These are phyloP conservation scores for Syngnathus scovelli DNA, from an alignment of 2,113 vertebrate species.

Conservation along the genomic window DNA sequence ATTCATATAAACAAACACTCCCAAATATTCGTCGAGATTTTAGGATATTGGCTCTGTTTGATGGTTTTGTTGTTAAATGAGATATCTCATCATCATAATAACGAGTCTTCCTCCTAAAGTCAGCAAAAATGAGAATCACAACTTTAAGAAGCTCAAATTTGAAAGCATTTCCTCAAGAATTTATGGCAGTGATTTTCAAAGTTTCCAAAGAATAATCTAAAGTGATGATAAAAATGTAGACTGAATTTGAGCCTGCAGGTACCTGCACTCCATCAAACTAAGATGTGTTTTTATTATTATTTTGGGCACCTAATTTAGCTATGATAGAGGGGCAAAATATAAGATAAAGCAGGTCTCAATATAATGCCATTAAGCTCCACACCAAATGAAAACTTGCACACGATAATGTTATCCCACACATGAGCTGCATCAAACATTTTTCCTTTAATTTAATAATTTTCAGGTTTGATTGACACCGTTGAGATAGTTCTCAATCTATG, in stretches of 20 bases:
- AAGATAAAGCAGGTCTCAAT: neutral
- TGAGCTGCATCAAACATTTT: neutral
- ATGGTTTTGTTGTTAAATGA: neutral
- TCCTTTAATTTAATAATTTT: neutral
- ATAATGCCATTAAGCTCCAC: neutral
- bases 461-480: neutral
- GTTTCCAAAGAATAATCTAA: too few species aligned
- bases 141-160: neutral
- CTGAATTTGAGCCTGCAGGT: too few species aligned
- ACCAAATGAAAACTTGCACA: neutral
- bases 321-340: neutral
- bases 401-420: too few species aligned
- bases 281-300: neutral
- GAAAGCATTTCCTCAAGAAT: neutral
- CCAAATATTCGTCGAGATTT: constrained; percentile 37
- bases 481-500: neutral
- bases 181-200: neutral
- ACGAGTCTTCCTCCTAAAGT: neutral
- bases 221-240: too few species aligned
- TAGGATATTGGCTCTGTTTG: constrained; percentile 20
- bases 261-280: neutral
- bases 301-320: neutral
- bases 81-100: too few species aligned
- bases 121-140: neutral
- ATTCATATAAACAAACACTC: constrained; percentile 51